Conservation (phyloP, 2,113 vertebrate species). For the Hoplias malabaricus region DNA sequence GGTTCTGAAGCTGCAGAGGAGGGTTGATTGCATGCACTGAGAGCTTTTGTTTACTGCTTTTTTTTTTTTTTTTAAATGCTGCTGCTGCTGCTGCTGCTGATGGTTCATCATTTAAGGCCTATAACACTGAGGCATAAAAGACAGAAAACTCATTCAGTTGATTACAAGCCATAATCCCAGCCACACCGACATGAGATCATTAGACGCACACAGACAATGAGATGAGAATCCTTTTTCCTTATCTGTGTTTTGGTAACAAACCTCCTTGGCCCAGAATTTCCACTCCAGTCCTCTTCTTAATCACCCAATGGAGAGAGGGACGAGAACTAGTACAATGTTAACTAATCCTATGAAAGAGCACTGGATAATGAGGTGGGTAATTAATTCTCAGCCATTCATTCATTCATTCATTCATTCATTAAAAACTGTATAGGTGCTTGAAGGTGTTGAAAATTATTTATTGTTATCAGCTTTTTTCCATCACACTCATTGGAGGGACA, state of each 20-base stretch:
- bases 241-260: constrained; percentile 3
- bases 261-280: constrained; percentile 1
- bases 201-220: constrained; percentile 20
- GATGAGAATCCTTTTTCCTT: not conserved
- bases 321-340: constrained; percentile 14
- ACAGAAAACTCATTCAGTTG: not conserved
- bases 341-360: constrained; percentile 34
- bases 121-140: not conserved
- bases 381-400: not conserved
- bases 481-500: not conserved
- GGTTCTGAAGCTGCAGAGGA: not conserved
- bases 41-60: not conserved
- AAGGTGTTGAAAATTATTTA: not conserved
- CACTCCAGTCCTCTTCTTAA: not conserved
- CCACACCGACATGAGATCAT: constrained; percentile 13
- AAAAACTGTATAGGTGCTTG: not conserved
- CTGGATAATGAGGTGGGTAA: not conserved
- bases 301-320: constrained; percentile 7
- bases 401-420: not conserved
- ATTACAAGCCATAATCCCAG: not conserved
- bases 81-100: not conserved
- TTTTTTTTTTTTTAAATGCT: not conserved
- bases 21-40: not conserved
- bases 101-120: not conserved
- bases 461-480: not conserved